Evolutionary conservation across 2,888 invertebrate genomes (phyloP).

Genomic region (Athripsodes cinereus): DNA sequence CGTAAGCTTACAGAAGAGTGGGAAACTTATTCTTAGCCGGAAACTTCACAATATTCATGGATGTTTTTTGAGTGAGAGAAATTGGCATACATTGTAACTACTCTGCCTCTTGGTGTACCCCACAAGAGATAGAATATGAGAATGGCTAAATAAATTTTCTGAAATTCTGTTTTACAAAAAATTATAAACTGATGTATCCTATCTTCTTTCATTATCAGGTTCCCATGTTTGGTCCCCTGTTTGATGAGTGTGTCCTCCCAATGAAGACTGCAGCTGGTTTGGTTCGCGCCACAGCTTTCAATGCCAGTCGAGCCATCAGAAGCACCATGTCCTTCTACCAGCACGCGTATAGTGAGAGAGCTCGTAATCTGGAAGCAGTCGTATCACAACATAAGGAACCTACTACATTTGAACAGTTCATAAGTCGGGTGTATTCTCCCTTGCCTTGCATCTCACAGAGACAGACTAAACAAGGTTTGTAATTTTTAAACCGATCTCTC

Average conservation of each 20-base stretch:
- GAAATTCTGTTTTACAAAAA: no score
- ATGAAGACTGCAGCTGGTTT: conserved; percentile 67
- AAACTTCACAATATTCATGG: no score
- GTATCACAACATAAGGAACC: conserved; percentile 79
- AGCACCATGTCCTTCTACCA: conserved; percentile 85
- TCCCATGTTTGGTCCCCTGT: conserved; percentile 92
- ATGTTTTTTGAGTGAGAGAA: no score
- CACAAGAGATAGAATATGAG: no score
- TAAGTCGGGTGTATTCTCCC: conserved; percentile 64
- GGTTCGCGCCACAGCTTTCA: conserved; percentile 83
- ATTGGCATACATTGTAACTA: no score
- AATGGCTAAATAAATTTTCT: no score
- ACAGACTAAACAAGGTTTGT: conserved; percentile 21
- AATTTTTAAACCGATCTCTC: no score
- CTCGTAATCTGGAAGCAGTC: conserved; percentile 77
- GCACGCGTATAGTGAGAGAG: conserved; percentile 90
- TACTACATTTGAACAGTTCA: conserved; percentile 87
- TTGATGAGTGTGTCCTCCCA: conserved; percentile 74
- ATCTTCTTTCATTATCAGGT: conserved; percentile 46
- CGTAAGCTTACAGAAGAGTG: no score
- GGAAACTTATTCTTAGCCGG: no score
- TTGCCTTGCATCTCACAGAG: conserved; percentile 39
- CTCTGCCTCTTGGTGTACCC: no score
- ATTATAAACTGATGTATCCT: no score
- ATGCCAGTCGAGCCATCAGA: conserved; percentile 87